These are phyloP conservation scores for Drosophila nr. perissopoda DNA, from an alignment of 2,888 invertebrate species.

Conservation along the genomic window DNA sequence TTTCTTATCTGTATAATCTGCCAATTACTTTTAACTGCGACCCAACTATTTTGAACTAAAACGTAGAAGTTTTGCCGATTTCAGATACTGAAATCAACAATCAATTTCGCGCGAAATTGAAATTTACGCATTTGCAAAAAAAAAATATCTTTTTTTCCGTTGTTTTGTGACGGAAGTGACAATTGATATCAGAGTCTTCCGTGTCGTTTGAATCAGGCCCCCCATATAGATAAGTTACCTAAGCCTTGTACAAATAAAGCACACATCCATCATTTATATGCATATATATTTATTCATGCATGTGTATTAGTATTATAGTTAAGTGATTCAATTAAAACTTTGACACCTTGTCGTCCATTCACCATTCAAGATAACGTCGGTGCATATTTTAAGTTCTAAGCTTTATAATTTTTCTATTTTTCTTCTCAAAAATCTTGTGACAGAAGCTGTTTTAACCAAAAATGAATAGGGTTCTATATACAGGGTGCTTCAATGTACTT, in stretches of 20 bases:
- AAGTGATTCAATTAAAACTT: too few relatives aligned
- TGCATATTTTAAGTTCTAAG: too few relatives aligned
- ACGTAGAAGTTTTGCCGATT: neutral
- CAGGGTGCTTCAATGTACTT: too few relatives aligned
- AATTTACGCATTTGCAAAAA: neutral
- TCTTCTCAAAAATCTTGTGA: too few relatives aligned
- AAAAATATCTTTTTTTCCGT: neutral
- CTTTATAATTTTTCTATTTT: too few relatives aligned
- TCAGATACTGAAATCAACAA: neutral
- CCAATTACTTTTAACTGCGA: neutral
- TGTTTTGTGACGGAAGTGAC: neutral
- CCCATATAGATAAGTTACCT: neutral
- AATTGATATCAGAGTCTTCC: neutral
- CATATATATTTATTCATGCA: too few relatives aligned
- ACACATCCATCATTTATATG: neutral
- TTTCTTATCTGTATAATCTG: neutral
- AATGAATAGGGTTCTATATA: too few relatives aligned
- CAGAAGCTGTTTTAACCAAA: too few relatives aligned
- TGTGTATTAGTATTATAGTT: too few relatives aligned
- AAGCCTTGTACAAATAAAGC: neutral
- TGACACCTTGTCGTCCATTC: too few relatives aligned
- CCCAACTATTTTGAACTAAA: neutral
- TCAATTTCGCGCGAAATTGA: neutral
- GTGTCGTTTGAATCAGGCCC: neutral
- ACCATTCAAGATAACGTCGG: too few relatives aligned